Base-by-base conservation (phyloP, 2,797 vertebrate species). In the Neopelma chrysocephalum region DNA sequence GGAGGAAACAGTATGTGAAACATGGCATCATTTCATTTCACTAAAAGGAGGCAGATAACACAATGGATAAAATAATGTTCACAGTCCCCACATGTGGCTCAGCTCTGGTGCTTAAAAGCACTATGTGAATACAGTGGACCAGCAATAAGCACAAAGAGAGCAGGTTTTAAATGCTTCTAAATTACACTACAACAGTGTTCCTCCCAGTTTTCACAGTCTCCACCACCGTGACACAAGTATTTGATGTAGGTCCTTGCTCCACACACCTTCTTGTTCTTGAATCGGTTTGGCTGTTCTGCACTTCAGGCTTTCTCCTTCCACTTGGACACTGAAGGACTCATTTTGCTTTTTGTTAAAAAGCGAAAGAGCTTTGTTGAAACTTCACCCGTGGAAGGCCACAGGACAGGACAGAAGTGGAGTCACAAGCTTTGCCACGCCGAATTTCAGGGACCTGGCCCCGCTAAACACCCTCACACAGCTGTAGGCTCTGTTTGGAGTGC, bases 31-130 rank as follows among this genome's bases (percentile, higher is more conserved):
- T n/a, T 92, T 95, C 88, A 87, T 77, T 72, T 71, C 71, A 22
- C 60, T 87, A 64, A 84, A 87, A 89, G 90, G 86, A 89, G 89
- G 78, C 51, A 80, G 77, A 94, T 32, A 94, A 36, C 53, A 68
- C 65, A 53, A 57, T 7, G 78, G 54, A 50, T 50, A 82, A 90
- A 94, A 78, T 47, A 84, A 61, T n/a, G 32, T 54, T 73, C 58
- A 29, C 53, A 69, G n/a, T 36, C 38, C 36, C 40, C 22, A 1
- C 11, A 34, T 12, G 23, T 32, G 64, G 71, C 76, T 89, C 66
- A 45, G 27, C 54, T 10, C 8, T 3, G 11, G 19, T 71, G 60
- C 53, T 77, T 68, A 54, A 79, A 94, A 92, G 43, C 22, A 6
- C 38, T 84, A 21, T 34, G 53, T 78, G 48, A n/a, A 78, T 26